phyloP scores from a whole-genome alignment of 2,888 invertebrate genomes.

The Andrena camellia region DNA sequence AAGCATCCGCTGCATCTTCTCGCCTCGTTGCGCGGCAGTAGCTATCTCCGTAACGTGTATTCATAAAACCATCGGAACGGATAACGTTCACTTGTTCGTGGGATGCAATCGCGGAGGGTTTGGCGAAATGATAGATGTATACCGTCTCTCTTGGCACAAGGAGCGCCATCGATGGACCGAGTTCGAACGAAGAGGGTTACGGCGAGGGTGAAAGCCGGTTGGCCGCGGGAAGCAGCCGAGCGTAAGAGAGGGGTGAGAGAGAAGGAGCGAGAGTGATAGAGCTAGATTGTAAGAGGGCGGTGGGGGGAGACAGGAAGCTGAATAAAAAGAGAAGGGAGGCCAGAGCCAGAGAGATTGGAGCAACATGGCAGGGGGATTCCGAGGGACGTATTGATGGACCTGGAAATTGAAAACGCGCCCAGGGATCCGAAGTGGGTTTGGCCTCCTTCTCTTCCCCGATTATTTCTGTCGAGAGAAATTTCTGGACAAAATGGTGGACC shows the following conservation, averaged over 20 bases:
- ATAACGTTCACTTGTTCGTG: slow-evolving; percentile 68
- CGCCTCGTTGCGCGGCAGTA: not conserved
- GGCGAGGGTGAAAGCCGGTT: slow-evolving; percentile 54
- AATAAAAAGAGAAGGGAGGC: slow-evolving; percentile 51
- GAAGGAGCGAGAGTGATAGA: slow-evolving; percentile 22
- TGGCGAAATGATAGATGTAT: slow-evolving; percentile 76
- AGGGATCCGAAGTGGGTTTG: slow-evolving; percentile 75
- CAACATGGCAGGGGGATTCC: slow-evolving; percentile 71
- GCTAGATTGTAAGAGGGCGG: too few species aligned
- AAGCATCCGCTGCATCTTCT: slow-evolving; percentile 41
- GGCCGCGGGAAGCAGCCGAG: slow-evolving; percentile 51
- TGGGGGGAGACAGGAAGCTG: slow-evolving; percentile 24
- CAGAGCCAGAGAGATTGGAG: slow-evolving; percentile 75
- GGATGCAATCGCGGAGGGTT: slow-evolving; percentile 65
- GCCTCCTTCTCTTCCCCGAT: slow-evolving; percentile 73
- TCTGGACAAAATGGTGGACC: slow-evolving; percentile 75
- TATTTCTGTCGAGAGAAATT: slow-evolving; percentile 75
- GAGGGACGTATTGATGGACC: slow-evolving; percentile 81
- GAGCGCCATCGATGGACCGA: slow-evolving; percentile 70
- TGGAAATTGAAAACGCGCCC: slow-evolving; percentile 84
- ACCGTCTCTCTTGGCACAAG: slow-evolving; percentile 64
- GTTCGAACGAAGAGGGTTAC: slow-evolving; percentile 59
- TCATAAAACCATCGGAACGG: slow-evolving; percentile 67
- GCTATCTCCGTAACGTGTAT: slow-evolving; percentile 39
- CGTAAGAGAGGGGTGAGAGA: slow-evolving; percentile 12